Evolutionary conservation across 2,888 invertebrate genomes (phyloP).

Genomic region (Elegia similella): DNA sequence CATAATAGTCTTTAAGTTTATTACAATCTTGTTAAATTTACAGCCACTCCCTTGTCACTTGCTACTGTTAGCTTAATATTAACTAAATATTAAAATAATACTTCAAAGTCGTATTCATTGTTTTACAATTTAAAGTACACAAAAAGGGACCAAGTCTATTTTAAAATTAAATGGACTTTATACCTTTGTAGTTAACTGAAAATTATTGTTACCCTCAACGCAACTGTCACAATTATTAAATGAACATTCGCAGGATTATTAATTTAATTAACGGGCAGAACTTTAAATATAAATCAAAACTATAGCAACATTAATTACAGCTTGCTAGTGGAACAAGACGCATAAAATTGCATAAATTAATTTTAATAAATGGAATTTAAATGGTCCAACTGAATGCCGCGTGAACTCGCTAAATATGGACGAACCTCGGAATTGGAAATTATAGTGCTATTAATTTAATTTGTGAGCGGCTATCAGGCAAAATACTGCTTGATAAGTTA

Average conservation of each 20-base stretch:
- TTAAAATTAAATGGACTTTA: too few species aligned
- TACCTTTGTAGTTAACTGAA: not conserved
- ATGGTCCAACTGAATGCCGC: conserved; percentile 7
- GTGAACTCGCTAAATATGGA: conserved; percentile 3
- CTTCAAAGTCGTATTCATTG: too few species aligned
- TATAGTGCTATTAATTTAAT: conserved; percentile 1
- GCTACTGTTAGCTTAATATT: too few species aligned
- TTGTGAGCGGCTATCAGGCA: too few species aligned
- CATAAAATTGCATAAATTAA: conserved; percentile 9
- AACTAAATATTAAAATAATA: too few species aligned
- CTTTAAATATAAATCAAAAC: conserved; percentile 1
- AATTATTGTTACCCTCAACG: not conserved
- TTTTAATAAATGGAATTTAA: conserved; percentile 14
- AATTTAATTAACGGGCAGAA: not conserved
- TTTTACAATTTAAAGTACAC: too few species aligned
- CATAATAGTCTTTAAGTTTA: too few species aligned
- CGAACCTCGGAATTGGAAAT: conserved; percentile 9
- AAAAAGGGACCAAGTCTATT: too few species aligned
- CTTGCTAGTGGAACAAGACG: conserved; percentile 3
- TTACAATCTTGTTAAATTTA: too few species aligned
- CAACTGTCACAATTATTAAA: not conserved
- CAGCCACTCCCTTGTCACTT: too few species aligned
- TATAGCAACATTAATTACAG: not conserved
- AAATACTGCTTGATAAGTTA: too few species aligned
- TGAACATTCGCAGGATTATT: not conserved